These are phyloP conservation scores for Pyxicephalus adspersus DNA, from an alignment of 2,113 vertebrate species.

Conservation along the genomic window DNA sequence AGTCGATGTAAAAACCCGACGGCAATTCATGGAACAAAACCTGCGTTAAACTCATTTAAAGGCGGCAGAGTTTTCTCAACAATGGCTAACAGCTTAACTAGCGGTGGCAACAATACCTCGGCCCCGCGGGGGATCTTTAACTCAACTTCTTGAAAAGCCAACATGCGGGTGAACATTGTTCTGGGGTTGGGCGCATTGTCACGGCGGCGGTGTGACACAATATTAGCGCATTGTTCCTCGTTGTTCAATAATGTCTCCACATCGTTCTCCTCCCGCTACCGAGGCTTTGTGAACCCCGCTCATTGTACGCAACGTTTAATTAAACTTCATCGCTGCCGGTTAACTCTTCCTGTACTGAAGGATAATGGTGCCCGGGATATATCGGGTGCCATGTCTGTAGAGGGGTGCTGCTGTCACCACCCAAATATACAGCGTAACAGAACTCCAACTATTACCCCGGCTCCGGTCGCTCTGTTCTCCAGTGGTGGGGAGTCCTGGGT, in stretches of 20 bases:
- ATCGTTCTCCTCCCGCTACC: background rate
- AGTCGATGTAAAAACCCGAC: background rate
- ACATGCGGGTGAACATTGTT: background rate
- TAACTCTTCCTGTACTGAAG: background rate
- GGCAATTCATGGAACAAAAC: conserved; percentile 14
- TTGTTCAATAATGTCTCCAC: conserved; percentile 22
- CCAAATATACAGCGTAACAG: too few relatives aligned
- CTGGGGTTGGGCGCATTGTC: background rate
- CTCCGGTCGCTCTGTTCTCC: too few relatives aligned
- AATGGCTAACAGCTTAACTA: conserved; percentile 13
- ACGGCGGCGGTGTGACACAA: background rate
- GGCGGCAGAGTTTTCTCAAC: background rate
- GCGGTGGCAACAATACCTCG: background rate
- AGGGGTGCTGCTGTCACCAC: too few relatives aligned
- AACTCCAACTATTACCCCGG: too few relatives aligned
- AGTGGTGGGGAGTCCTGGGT: too few relatives aligned
- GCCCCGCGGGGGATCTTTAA: conserved; percentile 15
- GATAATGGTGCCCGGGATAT: too few relatives aligned
- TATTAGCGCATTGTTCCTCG: background rate
- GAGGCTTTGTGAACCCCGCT: background rate
- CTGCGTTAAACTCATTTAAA: conserved; percentile 17
- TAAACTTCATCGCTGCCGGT: background rate
- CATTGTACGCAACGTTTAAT: background rate
- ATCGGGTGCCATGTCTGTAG: too few relatives aligned
- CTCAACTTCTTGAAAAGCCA: background rate